These are phyloP conservation scores for Passer montanus DNA, from an alignment of 2,113 vertebrate species.

Conservation along the genomic window DNA sequence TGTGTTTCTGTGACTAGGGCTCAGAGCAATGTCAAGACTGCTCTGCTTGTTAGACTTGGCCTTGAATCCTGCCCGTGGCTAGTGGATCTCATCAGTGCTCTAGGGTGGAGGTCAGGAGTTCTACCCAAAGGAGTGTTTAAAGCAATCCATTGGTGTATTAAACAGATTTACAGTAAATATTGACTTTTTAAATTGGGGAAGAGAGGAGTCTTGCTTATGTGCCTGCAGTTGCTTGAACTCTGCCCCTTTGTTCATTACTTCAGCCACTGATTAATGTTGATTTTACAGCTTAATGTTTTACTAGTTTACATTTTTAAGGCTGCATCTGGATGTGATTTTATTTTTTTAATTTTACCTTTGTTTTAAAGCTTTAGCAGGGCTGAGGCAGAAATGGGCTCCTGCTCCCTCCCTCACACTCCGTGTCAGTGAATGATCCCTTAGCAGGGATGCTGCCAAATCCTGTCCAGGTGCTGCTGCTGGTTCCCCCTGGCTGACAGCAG, in stretches of 20 bases:
- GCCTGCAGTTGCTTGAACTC: background rate
- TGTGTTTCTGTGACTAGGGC: background rate
- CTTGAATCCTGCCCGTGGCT: background rate
- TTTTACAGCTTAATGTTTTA: constrained; percentile 10
- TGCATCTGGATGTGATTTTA: background rate
- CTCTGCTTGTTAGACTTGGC: background rate
- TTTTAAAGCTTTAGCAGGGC: background rate
- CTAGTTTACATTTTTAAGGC: background rate
- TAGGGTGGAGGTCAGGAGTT: background rate
- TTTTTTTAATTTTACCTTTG: background rate
- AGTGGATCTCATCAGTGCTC: background rate
- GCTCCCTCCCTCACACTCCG: background rate
- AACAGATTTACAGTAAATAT: background rate
- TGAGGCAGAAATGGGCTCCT: background rate
- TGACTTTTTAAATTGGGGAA: background rate
- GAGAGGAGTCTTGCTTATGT: background rate
- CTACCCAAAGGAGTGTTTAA: background rate
- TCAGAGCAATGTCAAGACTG: background rate
- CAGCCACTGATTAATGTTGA: background rate
- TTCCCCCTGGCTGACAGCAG: background rate
- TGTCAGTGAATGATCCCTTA: background rate
- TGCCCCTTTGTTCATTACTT: background rate
- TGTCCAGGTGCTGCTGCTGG: background rate
- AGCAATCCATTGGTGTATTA: fast-evolving
- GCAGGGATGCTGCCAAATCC: background rate